Evolutionary conservation across 2,113 vertebrate species (phyloP).

Genomic region (Megaleporinus macrocephalus): DNA sequence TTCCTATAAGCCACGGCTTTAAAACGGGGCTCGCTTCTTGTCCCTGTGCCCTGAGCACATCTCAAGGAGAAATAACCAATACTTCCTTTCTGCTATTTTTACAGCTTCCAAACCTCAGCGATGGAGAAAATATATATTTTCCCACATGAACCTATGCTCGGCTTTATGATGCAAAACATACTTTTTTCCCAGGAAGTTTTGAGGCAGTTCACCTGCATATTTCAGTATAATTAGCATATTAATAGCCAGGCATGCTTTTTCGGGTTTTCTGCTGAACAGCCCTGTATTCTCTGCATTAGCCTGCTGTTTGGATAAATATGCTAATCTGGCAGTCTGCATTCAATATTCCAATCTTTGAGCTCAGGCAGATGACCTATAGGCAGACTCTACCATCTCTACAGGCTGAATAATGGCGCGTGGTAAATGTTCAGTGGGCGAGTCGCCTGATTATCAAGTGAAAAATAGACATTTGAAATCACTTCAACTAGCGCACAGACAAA

Average conservation of each 20-base stretch:
- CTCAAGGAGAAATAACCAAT: conserved; percentile 39
- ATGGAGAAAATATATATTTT: conserved; percentile 46
- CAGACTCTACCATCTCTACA: conserved; percentile 4
- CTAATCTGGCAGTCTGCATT: conserved; percentile 24
- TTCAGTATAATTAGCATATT: conserved; percentile 44
- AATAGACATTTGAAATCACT: conserved; percentile 11
- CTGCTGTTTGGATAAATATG: conserved; percentile 17
- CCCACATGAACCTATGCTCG: conserved; percentile 18
- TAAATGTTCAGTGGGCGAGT: not conserved
- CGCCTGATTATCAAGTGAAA: conserved; percentile 1
- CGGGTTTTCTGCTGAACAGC: conserved; percentile 11
- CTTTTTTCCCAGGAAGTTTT: conserved; percentile 33
- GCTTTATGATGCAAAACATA: conserved; percentile 46
- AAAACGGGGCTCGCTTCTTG: conserved; percentile 27
- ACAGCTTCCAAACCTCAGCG: conserved; percentile 10
- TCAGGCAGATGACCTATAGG: conserved; percentile 26
- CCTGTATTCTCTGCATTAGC: not conserved
- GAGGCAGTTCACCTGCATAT: conserved; percentile 33
- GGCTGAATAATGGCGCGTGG: not conserved
- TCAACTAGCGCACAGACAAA: not conserved
- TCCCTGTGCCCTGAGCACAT: conserved; percentile 38
- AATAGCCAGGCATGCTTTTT: conserved; percentile 25
- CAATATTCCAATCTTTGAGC: conserved; percentile 4
- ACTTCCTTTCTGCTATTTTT: conserved; percentile 38
- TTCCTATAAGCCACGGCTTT: conserved; percentile 35